phyloP scores from a whole-genome alignment of 2,888 invertebrate species.

The Physocephala rufipes region DNA sequence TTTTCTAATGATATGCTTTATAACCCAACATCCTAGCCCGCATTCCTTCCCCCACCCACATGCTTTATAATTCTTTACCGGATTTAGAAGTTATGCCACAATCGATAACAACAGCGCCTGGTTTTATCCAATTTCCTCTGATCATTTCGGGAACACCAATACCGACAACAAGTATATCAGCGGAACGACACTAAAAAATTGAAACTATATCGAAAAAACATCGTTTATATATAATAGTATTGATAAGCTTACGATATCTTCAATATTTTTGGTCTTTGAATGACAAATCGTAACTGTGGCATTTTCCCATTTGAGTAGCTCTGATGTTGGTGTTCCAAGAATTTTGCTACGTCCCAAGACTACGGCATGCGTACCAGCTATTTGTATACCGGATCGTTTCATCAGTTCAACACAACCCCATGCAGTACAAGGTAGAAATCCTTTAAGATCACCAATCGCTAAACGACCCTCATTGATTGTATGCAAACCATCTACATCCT shows the following conservation, averaged over 20 bases:
- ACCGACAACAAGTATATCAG: conserved; percentile 97
- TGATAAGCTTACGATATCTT: conserved; percentile 71
- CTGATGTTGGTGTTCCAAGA: conserved; percentile 94
- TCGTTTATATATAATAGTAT: not conserved
- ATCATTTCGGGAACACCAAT: conserved; percentile 92
- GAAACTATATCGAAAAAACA: conserved; percentile 10
- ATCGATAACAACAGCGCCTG: conserved; percentile 97
- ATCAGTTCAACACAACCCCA: conserved; percentile 86
- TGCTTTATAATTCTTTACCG: conserved; percentile 68
- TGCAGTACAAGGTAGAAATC: conserved; percentile 96
- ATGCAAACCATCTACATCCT: conserved; percentile 95
- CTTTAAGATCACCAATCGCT: conserved; percentile 86
- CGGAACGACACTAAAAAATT: conserved; percentile 71
- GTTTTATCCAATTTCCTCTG: conserved; percentile 95
- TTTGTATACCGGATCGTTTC: conserved; percentile 79
- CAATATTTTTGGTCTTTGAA: conserved; percentile 87
- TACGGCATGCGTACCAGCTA: conserved; percentile 87
- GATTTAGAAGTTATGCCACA: conserved; percentile 95
- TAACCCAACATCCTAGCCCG: no score
- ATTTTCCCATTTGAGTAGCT: conserved; percentile 94
- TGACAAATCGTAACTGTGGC: conserved; percentile 98
- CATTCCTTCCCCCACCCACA: no score
- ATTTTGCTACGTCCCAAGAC: conserved; percentile 97
- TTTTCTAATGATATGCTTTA: not conserved
- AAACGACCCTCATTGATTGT: conserved; percentile 93